Conservation (phyloP, 2,888 invertebrate genomes). For the Nephrotoma flavescens region DNA sequence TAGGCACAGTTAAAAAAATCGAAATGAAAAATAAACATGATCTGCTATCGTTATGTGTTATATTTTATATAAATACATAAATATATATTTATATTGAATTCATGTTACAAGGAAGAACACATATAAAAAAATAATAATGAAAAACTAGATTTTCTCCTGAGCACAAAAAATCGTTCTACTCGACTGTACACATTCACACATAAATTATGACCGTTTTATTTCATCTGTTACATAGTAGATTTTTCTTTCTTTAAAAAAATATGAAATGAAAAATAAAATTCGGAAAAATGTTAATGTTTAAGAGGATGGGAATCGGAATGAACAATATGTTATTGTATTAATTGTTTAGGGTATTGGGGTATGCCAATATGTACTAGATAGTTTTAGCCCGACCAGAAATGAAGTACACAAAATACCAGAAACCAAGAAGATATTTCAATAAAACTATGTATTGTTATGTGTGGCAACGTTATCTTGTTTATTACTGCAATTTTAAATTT, state of each 20-base stretch:
- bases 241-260: neutral
- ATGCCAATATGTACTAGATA: neutral
- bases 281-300: neutral
- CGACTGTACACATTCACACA: neutral
- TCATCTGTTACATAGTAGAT: neutral
- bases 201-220: neutral
- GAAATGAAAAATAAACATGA: neutral
- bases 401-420: neutral
- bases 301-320: neutral
- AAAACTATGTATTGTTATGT: neutral
- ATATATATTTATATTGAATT: neutral
- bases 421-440: neutral
- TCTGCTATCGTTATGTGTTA: neutral
- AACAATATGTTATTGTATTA: neutral
- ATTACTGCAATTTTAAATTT: neutral
- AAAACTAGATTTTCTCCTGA: neutral
- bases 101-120: neutral
- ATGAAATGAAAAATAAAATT: neutral
- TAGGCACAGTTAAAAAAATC: neutral
- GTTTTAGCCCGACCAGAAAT: neutral
- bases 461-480: neutral
- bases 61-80: neutral
- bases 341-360: neutral
- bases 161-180: neutral
- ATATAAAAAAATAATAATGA: neutral